phyloP scores from a whole-genome alignment of 2,888 invertebrate species.

The Meiosimyza platycephala region DNA sequence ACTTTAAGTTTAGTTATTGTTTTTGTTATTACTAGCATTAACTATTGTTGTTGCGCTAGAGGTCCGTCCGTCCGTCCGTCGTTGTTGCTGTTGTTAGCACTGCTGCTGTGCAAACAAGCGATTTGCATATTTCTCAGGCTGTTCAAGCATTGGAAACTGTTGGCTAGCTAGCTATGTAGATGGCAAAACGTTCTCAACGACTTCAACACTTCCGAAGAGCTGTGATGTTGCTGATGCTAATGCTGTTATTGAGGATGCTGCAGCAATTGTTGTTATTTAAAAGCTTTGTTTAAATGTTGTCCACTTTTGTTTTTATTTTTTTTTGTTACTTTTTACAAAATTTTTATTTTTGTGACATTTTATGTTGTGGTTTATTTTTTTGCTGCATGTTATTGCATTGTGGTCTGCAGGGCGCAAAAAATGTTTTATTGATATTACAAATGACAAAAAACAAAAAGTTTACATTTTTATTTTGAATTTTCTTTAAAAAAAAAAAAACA shows the following conservation, averaged over 20 bases:
- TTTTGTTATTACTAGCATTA: no score
- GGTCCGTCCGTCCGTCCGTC: background rate
- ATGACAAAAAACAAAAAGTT: background rate
- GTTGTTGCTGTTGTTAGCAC: slow-evolving; percentile 15
- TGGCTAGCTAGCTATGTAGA: background rate
- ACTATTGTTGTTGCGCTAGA: background rate
- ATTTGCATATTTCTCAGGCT: slow-evolving; percentile 32
- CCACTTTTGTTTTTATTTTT: slow-evolving; percentile 5
- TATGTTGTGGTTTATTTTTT: background rate
- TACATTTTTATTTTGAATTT: background rate
- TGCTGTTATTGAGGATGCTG: slow-evolving; percentile 3
- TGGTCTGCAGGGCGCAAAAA: slow-evolving; percentile 26
- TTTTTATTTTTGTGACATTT: background rate
- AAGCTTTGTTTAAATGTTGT: slow-evolving; percentile 10
- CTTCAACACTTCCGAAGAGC: slow-evolving; percentile 13
- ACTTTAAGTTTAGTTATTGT: no score
- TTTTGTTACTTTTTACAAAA: background rate
- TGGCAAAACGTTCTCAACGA: background rate
- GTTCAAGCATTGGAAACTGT: no score
- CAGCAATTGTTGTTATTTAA: background rate
- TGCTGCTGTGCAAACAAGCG: background rate
- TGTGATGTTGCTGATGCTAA: background rate
- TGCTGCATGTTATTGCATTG: background rate
- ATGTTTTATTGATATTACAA: slow-evolving; percentile 29
- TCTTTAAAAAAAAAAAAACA: background rate